Conservation (phyloP, 1,140 invertebrate genomes). For the Heliconius congener region DNA sequence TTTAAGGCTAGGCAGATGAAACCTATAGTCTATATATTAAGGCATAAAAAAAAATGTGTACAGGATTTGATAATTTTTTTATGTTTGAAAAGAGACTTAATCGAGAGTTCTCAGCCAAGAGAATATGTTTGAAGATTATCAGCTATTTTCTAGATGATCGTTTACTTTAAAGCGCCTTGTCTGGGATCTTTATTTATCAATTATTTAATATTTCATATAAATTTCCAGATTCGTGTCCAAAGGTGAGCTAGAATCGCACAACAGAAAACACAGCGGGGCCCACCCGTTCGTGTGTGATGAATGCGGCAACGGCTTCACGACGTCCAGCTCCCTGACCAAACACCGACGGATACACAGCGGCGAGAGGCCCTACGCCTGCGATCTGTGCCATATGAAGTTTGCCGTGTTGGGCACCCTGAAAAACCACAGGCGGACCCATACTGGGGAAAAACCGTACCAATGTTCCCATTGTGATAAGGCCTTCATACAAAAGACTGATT, state of each 20-base stretch:
- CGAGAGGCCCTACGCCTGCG: conserved; percentile 90
- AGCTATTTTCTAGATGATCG: too few relatives aligned
- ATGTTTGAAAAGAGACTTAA: too few relatives aligned
- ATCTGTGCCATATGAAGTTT: conserved; percentile 92
- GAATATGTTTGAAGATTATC: too few relatives aligned
- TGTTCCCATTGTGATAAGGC: conserved; percentile 75
- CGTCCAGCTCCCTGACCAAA: conserved; percentile 86
- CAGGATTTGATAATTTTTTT: too few relatives aligned
- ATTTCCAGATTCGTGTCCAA: conserved; percentile 73
- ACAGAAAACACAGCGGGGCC: conserved; percentile 84
- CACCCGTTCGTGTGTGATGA: conserved; percentile 88
- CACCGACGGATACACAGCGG: conserved; percentile 90
- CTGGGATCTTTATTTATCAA: too few relatives aligned
- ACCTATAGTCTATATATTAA: too few relatives aligned
- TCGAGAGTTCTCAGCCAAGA: too few relatives aligned
- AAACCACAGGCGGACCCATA: conserved; percentile 86
- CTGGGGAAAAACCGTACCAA: conserved; percentile 86
- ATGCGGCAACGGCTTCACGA: conserved; percentile 88
- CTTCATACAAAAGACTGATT: conserved; percentile 82
- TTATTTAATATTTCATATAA: too few relatives aligned
- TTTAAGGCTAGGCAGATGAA: too few relatives aligned
- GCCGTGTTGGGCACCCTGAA: conserved; percentile 84
- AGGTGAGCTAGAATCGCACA: conserved; percentile 83
- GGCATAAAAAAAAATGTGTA: too few relatives aligned
- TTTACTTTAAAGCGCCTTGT: too few relatives aligned